Base-by-base conservation (phyloP, 2,113 vertebrate species). In the Xiphophorus maculatus region DNA sequence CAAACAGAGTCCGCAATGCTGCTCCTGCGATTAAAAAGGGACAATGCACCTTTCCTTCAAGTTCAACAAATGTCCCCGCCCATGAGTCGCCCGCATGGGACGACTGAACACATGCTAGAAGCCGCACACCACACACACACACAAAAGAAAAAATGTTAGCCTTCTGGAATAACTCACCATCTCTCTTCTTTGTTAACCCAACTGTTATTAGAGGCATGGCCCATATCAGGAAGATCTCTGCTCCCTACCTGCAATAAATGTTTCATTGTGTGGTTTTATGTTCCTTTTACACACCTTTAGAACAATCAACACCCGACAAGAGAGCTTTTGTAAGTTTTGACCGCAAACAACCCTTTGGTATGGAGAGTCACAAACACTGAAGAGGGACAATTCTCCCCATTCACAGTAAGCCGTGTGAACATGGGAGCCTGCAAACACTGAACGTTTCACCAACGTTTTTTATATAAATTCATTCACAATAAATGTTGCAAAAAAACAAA, bases 311-410 rank as follows among this genome's bases (percentile, higher is more conserved):
- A 32, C 68, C 28, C 73, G 63, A 30, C 73, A 10, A 37, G 44
- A 64, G 70, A 62, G 63, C 61, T 80, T 37, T 29, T 73, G 33
- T 69, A 83, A 76, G 30, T 40, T 66, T 33, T 3, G 44, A 60
- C 61, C 2, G 25, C 17, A 14, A 83, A 71, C 42, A 79, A 62
- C 3, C 81, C 71, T 79, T 81, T 79, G 66, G 37, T 81, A 79
- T 73, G 71, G 64, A 74, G 33, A 63, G 37, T 6, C 27, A 76
- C 71, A 84, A 84, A 88, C 73, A 74, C 67, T 8, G 27, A 32
- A 27, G 35, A 27, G 63, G 66, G 65, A 42, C 33, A 73, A 32
- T 61, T 35, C 29, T 51, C 40, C 69, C 15, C 17, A 11, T 58
- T 62, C 30, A n/a, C 48, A 44, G 48, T 42, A 65, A 48, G 3